Percentiles rank a stretch among this genome's conserved stretches.
phyloP scores from a whole-genome alignment of 1,140 invertebrate species.

The Acyrthosiphon pisum region DNA sequence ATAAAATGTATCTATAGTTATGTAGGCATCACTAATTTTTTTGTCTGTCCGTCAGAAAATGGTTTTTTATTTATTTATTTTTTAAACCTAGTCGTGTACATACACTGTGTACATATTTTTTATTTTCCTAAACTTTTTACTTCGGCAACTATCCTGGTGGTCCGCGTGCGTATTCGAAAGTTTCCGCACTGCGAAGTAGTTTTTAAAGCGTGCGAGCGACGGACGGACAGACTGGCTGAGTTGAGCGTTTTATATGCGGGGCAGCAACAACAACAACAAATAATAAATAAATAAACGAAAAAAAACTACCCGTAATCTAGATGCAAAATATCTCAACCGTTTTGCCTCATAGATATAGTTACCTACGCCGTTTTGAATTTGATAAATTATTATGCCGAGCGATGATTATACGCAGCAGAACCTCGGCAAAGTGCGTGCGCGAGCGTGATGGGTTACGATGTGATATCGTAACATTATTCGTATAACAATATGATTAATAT shows the following conservation, averaged over 20 bases:
- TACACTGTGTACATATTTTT: background rate
- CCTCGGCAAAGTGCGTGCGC: background rate
- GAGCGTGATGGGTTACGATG: background rate
- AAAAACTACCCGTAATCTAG: background rate
- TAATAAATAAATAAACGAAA: background rate
- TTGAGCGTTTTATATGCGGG: background rate
- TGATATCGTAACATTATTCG: background rate
- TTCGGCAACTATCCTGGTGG: background rate
- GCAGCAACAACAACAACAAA: background rate
- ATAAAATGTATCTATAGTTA: background rate
- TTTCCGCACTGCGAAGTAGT: background rate
- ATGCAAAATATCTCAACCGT: background rate
- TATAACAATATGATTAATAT: background rate
- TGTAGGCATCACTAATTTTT: background rate
- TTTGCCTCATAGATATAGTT: background rate
- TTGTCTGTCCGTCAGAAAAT: background rate
- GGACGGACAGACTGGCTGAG: background rate
- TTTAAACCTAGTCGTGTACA: background rate
- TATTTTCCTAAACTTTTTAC: background rate
- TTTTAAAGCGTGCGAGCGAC: constrained; percentile 4
- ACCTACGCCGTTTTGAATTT: background rate
- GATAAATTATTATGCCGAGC: background rate
- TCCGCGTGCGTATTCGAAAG: background rate
- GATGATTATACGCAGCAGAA: background rate
- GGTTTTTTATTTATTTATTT: background rate